Conservation (phyloP, 2,888 invertebrate genomes). For the Podabrus alpinus region DNA sequence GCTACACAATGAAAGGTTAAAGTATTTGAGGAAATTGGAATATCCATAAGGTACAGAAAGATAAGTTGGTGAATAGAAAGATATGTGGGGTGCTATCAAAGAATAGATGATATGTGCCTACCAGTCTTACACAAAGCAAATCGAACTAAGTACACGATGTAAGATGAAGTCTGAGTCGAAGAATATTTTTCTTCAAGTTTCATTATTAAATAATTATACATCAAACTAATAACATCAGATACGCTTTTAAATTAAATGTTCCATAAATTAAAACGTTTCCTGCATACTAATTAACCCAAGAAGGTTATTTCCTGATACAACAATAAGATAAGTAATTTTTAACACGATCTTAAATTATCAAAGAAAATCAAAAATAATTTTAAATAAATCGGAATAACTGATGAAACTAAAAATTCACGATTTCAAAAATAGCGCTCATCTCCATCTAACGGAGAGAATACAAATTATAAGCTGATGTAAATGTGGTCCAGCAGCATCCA, state of each 20-base stretch:
- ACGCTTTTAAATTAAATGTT: not conserved
- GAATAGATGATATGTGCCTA: constrained; percentile 31
- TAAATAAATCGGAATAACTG: not conserved
- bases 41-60: constrained; percentile 48
- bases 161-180: not conserved
- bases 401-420: not conserved
- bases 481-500: constrained; percentile 1
- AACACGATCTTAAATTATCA: not conserved
- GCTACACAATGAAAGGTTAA: constrained; percentile 37
- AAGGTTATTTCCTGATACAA: not conserved
- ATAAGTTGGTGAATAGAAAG: constrained; percentile 42
- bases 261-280: not conserved
- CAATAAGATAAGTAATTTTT: not conserved
- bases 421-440: not conserved
- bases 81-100: constrained; percentile 34
- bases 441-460: not conserved
- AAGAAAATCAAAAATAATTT: not conserved
- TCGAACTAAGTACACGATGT: not conserved
- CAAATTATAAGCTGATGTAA: not conserved
- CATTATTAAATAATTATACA: not conserved
- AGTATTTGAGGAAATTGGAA: constrained; percentile 52
- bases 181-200: not conserved
- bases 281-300: not conserved
- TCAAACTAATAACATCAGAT: not conserved
- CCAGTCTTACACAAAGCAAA: not conserved